Evolutionary conservation across 2,888 invertebrate genomes (phyloP), one percentile per base, ranked within the genome.

Genomic region (Flexamia atlantica): DNA sequence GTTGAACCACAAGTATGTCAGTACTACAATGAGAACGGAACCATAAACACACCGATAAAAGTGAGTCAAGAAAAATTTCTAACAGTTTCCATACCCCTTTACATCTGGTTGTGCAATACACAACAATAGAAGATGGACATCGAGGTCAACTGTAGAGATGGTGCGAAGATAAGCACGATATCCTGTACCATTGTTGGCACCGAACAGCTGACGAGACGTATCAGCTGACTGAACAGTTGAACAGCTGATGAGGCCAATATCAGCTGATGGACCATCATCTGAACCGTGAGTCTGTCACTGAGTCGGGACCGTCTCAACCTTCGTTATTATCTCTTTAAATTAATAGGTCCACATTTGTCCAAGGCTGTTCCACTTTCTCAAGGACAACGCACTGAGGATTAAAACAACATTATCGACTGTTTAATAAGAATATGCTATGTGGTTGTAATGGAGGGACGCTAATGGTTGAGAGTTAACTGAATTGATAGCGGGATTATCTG

Each of bases 241-340:
- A 4, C 64, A 57, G 64, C 64, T 64, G 64, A 30, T 64, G 64
- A 17, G 3, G 64, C 30, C 64, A 64, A 64, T 64, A 64, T 14
- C 64, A 64, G 64, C 64, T 64, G 64, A 64, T 64, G 57, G 20
- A 23, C 20, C 57, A 57, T 23, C 23, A 57, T 23, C 57, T 50
- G 50, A 20, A 23, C 57, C 23, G 57, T 3, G 7, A n/a, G 64
- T 28, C 72, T 72, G 72, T 72, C 72, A 40, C 72, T 72, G 20
- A 20, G 46, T 76, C 76, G 76, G 30, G 76, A 76, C 76, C 40
- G 76, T 76, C 76, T 5, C 40, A 76, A 76, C 76, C 76, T 76
- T 76, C 76, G 76, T 50, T 25, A 76, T 76, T 76, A 46, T 76
- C 50, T 76, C 76, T 76, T 76, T 46, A 76, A 76, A 76, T 76